phyloP scores from a whole-genome alignment of 2,888 invertebrate genomes.

The Coronaproctus castanopsis region DNA sequence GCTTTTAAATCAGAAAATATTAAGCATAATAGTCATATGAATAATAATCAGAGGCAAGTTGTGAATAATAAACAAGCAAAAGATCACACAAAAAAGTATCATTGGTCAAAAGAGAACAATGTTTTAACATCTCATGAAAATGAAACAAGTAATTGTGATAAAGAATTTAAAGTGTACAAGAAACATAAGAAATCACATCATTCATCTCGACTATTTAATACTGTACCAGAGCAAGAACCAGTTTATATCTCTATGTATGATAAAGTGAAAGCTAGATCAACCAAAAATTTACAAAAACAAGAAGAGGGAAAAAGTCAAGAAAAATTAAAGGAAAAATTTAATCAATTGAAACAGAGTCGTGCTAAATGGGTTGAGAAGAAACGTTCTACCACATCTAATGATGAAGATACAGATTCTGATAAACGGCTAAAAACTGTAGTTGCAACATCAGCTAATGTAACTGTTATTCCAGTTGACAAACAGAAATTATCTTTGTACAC shows the following conservation, averaged over 20 bases:
- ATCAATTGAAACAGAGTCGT: constrained; percentile 65
- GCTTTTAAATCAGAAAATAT: too few relatives aligned
- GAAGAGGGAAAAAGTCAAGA: constrained; percentile 70
- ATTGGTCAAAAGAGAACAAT: not conserved
- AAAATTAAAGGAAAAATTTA: constrained; percentile 75
- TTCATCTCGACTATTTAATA: too few relatives aligned
- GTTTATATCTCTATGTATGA: constrained; percentile 94
- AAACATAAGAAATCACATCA: too few relatives aligned
- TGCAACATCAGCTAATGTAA: too few relatives aligned
- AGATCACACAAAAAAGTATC: constrained; percentile 29
- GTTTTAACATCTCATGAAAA: constrained; percentile 1
- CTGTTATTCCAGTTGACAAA: too few relatives aligned
- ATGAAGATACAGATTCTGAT: constrained; percentile 56
- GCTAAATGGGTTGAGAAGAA: constrained; percentile 77
- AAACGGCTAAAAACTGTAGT: too few relatives aligned
- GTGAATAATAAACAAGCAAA: constrained; percentile 34
- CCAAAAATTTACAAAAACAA: constrained; percentile 81
- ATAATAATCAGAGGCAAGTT: too few relatives aligned
- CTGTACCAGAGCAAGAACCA: constrained; percentile 42
- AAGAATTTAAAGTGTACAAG: too few relatives aligned
- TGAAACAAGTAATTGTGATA: constrained; percentile 7
- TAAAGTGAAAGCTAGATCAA: constrained; percentile 82
- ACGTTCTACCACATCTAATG: constrained; percentile 58
- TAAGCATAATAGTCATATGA: too few relatives aligned
- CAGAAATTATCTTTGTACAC: too few relatives aligned